These are phyloP conservation scores for Calliphora vomitoria DNA, from an alignment of 2,888 invertebrate species.

Conservation along the genomic window DNA sequence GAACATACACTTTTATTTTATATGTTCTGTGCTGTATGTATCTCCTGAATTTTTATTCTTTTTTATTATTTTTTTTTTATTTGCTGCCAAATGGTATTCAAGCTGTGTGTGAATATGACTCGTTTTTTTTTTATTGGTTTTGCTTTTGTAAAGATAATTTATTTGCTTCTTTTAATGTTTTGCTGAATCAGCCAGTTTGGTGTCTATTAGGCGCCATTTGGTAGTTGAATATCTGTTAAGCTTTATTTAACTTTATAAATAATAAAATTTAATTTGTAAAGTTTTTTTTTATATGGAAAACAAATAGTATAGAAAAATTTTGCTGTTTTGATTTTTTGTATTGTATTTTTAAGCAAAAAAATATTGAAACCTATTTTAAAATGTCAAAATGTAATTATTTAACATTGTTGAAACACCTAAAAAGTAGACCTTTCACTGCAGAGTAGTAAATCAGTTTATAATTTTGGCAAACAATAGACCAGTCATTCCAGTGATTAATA, in stretches of 20 bases:
- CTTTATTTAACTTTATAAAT: conserved; percentile 57
- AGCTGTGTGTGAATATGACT: conserved; percentile 40
- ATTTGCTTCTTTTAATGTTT: conserved; percentile 46
- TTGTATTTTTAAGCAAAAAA: too few relatives aligned
- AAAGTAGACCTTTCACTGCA: not conserved
- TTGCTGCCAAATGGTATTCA: conserved; percentile 42
- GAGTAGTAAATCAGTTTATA: not conserved
- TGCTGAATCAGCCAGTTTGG: conserved; percentile 64
- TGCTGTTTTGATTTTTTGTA: too few relatives aligned
- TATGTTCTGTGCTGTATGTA: conserved; percentile 7
- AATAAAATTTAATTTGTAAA: conserved; percentile 46
- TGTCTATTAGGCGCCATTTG: conserved; percentile 70
- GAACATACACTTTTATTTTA: not conserved
- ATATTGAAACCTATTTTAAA: too few relatives aligned
- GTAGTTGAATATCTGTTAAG: conserved; percentile 35
- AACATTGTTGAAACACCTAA: not conserved
- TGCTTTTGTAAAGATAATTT: conserved; percentile 25
- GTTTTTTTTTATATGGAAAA: not conserved
- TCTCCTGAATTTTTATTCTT: conserved; percentile 8
- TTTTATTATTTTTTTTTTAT: too few relatives aligned
- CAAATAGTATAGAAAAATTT: too few relatives aligned
- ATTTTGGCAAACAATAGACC: conserved; percentile 4
- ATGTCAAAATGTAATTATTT: too few relatives aligned
- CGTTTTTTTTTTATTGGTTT: conserved; percentile 10
- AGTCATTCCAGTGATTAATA: not conserved